Conservation (phyloP, 2,797 vertebrate species). For the Lemur catta region DNA sequence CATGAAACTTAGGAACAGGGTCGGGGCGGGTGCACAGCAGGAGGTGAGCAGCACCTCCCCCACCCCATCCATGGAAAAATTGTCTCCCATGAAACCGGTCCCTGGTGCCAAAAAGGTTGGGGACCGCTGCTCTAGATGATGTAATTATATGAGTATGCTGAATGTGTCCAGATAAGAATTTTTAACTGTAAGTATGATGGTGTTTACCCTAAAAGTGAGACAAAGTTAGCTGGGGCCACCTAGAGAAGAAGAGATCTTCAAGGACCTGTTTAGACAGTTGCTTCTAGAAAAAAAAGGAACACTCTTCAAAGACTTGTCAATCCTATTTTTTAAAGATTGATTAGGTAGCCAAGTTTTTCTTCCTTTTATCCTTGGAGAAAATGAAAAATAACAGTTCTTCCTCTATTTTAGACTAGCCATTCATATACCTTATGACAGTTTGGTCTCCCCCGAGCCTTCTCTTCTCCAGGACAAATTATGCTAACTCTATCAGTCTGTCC, state of each 20-base stretch:
- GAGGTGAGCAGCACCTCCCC: too few relatives aligned
- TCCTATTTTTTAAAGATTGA: slow-evolving; percentile 67
- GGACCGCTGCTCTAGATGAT: not conserved
- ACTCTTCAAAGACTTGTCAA: slow-evolving; percentile 57
- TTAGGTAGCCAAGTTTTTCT: slow-evolving; percentile 51
- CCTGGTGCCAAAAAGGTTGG: too few relatives aligned
- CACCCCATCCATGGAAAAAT: too few relatives aligned
- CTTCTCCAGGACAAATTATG: slow-evolving; percentile 68
- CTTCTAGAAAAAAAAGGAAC: not conserved
- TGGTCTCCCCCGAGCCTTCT: slow-evolving; percentile 49
- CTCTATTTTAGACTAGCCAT: slow-evolving; percentile 65
- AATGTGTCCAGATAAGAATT: not conserved
- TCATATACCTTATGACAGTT: slow-evolving; percentile 64
- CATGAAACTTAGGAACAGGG: too few relatives aligned
- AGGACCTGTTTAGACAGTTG: slow-evolving; percentile 30
- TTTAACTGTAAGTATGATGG: not conserved
- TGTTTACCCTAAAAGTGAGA: slow-evolving; percentile 1
- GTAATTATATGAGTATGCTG: not conserved
- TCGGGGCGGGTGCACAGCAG: too few relatives aligned
- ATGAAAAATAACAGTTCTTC: slow-evolving; percentile 70
- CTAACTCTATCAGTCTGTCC: slow-evolving; percentile 58
- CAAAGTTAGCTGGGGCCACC: slow-evolving; percentile 13
- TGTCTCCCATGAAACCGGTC: too few relatives aligned
- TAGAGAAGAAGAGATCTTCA: not conserved
- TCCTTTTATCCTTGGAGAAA: slow-evolving; percentile 70